Evolutionary conservation across 2,113 vertebrate species (phyloP), one percentile per base, ranked within the genome.

Genomic region (Hippocampus guttulatus): DNA sequence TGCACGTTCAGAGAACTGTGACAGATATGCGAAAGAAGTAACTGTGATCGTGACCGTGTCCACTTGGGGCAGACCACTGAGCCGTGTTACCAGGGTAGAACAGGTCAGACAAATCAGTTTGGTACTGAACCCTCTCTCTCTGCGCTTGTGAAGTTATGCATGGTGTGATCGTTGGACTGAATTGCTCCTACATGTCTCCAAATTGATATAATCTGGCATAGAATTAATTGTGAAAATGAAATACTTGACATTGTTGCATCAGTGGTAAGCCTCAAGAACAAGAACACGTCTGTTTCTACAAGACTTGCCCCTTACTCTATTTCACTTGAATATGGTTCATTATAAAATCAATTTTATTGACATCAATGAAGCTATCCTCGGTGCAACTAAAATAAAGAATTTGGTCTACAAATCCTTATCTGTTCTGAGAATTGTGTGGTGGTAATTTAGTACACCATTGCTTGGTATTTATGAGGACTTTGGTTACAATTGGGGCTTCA

Each of bases 401-500:
- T 20, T 20, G 16, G 6, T 51, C 5, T 4, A 18, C 18, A 51
- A 51, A 51, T 58, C 14, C 14, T 61, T 27, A 38, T 64, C 74
- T 74, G 55, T 64, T 61, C 8, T 69, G 8, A 62, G 47, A 77
- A 71, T 70, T 67, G 66, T n/a, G 62, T 3, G 40, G 62, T 45
- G 3, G 47, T 20, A 51, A 51, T 6, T 70, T 8, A 5, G 68
- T 62, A 41, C 54, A 25, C 54, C 23, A 9, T 69, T 38, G 30
- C 25, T 54, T 70, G 11, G 54, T 64, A 55, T 18, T 55, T 9
- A 5, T 64, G 30, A 63, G 52, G 21, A 47, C 18, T 11, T 14
- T 15, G 21, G 9, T 12, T 9, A 68, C 2, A 68, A 40, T 38
- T 7, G 20, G 14, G 49, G 25, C 40, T 38, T 16, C 30, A 7